Evolutionary conservation across 2,797 vertebrate genomes (phyloP).

Genomic region (Tadarida brasiliensis): DNA sequence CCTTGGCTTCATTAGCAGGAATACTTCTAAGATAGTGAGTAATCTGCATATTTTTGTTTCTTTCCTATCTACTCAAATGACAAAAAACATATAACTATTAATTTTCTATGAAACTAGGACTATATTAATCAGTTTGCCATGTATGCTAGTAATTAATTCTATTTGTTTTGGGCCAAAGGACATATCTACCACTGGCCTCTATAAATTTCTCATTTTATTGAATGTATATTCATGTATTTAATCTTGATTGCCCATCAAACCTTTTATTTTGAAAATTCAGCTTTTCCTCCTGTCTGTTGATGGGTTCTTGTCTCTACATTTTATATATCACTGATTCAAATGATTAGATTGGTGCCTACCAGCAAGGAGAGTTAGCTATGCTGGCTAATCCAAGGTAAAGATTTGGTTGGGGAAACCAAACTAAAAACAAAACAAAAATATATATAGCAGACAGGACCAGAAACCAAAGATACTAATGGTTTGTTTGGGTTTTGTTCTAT

Average conservation of each 20-base stretch:
- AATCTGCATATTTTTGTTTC: slow-evolving; percentile 59
- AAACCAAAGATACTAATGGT: slow-evolving; percentile 65
- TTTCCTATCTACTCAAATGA: slow-evolving; percentile 45
- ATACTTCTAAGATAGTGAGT: background rate
- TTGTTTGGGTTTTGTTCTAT: slow-evolving; percentile 75
- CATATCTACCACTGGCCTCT: background rate
- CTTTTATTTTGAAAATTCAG: slow-evolving; percentile 7
- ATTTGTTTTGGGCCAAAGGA: slow-evolving; percentile 42
- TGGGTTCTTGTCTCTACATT: slow-evolving; percentile 1
- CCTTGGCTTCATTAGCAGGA: slow-evolving; percentile 44
- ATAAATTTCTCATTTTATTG: slow-evolving; percentile 30
- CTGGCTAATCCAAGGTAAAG: slow-evolving; percentile 19
- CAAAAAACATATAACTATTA: background rate
- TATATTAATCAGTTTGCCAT: slow-evolving; percentile 29
- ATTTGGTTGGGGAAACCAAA: slow-evolving; percentile 60
- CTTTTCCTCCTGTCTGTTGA: background rate
- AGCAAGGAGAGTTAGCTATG: slow-evolving; percentile 11
- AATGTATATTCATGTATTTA: slow-evolving; percentile 16
- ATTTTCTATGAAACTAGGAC: background rate
- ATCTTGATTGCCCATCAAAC: background rate
- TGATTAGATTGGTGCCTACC: slow-evolving; percentile 5
- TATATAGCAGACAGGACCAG: slow-evolving; percentile 37
- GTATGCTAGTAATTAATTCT: slow-evolving; percentile 46
- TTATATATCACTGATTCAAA: slow-evolving; percentile 58
- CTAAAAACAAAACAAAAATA: slow-evolving; percentile 28